phyloP scores from a whole-genome alignment of 2,113 vertebrate species.

The Emydocephalus ijimae region DNA sequence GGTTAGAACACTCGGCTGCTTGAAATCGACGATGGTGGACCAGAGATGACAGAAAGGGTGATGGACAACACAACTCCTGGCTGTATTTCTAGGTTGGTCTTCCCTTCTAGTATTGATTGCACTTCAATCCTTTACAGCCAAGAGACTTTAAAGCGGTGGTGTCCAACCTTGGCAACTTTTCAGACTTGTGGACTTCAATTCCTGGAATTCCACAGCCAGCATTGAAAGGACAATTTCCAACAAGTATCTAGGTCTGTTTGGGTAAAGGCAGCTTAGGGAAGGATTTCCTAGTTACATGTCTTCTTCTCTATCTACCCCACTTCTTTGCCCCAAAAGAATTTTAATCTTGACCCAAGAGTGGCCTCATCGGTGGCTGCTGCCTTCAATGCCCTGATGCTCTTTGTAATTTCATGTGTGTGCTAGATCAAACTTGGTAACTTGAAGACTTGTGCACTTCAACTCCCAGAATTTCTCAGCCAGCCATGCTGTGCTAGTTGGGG shows the following conservation, averaged over 20 bases:
- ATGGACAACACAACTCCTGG: neutral
- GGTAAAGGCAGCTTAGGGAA: neutral
- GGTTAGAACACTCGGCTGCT: too few relatives aligned
- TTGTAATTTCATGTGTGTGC: neutral
- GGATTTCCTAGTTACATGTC: neutral
- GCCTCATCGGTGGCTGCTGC: neutral
- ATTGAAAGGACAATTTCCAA: neutral
- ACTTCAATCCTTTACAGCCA: too few relatives aligned
- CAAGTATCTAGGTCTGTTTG: neutral
- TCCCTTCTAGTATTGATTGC: neutral
- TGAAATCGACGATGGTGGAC: too few relatives aligned
- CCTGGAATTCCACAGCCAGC: neutral
- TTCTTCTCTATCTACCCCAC: too few relatives aligned
- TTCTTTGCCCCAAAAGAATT: neutral
- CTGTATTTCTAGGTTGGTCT: neutral
- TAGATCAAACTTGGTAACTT: neutral
- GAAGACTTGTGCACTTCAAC: neutral
- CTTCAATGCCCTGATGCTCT: neutral
- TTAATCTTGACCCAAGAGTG: neutral
- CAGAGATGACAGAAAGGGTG: neutral
- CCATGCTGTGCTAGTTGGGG: too few relatives aligned
- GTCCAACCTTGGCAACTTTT: neutral
- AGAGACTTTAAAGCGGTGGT: neutral
- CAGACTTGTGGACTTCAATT: neutral
- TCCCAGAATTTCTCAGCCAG: neutral